Evolutionary conservation across 2,797 vertebrate genomes (phyloP).

Genomic region (Cetoscarus ocellatus): DNA sequence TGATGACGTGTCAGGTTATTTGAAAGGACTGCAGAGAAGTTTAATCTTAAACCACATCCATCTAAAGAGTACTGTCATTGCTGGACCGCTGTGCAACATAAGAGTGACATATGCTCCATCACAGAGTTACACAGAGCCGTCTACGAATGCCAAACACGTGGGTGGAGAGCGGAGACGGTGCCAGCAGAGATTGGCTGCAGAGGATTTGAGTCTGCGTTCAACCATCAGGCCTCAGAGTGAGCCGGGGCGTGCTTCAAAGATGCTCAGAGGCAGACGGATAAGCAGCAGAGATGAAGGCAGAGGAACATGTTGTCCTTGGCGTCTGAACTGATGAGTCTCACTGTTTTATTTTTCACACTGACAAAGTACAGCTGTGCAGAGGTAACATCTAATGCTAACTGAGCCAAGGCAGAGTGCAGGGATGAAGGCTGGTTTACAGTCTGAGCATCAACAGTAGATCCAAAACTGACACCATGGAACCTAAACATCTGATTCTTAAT

Average conservation of each 20-base stretch:
- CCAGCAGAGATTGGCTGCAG: conserved; percentile 2
- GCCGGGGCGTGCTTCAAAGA: neutral
- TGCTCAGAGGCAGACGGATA: neutral
- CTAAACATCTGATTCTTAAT: too few species aligned
- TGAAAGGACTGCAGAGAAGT: too few species aligned
- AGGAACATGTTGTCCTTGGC: conserved; percentile 1
- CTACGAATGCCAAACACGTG: neutral
- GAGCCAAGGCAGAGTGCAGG: neutral
- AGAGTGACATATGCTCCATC: neutral
- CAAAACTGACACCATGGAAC: too few species aligned
- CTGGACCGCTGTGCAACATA: neutral
- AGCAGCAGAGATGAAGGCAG: neutral
- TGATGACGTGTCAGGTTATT: neutral
- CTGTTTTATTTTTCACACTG: neutral
- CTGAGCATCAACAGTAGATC: neutral
- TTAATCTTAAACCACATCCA: neutral
- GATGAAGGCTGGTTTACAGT: neutral
- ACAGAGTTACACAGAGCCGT: neutral
- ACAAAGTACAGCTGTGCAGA: neutral
- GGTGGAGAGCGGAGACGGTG: conserved; percentile 1
- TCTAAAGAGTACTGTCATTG: neutral
- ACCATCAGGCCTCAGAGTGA: neutral
- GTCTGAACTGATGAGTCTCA: neutral
- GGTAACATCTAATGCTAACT: neutral
- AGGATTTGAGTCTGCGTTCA: conserved; percentile 2